Base-by-base conservation (phyloP, 2,797 vertebrate genomes). In the Poeciliopsis turneri region DNA sequence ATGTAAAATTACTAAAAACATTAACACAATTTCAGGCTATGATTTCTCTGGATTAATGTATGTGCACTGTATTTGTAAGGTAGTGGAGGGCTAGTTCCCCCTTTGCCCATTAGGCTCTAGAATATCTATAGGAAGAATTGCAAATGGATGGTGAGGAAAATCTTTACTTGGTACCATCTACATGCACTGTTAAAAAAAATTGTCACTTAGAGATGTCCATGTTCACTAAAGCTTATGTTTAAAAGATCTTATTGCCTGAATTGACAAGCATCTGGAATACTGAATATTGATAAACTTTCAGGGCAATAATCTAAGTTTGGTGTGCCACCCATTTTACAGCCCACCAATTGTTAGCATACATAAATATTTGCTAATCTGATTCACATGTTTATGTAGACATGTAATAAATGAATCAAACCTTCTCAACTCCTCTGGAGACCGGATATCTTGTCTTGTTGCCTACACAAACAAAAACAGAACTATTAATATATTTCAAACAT, bases 381-480 rank as follows among this genome's bases (percentile, higher is more conserved):
- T 9, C 10, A 64, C 12, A 78, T 25, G 3, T 20, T 73, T 51
- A 47, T 68, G 25, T 53, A 53, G 13, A 7, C 7, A 16, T n/a
- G 20, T 39, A n/a, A 59, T 15, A 78, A 76, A 8, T 43, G 4
- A 61, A 53, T 78, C 82, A 74, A 73, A 96, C 95, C 92, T 95
- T 96, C 51, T 94, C 92, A 25, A 84, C 87, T 0, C 89, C 82
- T 91, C 89, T 87, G 61, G 93, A 61, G 15, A 88, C 76, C 16
- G 95, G 95, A 86, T 95, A 94, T 83, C 84, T 89, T 23, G 87
- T 78, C 77, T 84, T 86, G 7, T 45, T 85, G 66, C 82, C 94
- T 95, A 53, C 2, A 64, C 13, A 71, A 30, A 33, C 6, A 75
- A 47, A 70, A 8, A 45, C 12, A 43, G 43, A 13, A 43, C 1